phyloP scores from a whole-genome alignment of 2,113 vertebrate species.

The Eurystomus gularis region DNA sequence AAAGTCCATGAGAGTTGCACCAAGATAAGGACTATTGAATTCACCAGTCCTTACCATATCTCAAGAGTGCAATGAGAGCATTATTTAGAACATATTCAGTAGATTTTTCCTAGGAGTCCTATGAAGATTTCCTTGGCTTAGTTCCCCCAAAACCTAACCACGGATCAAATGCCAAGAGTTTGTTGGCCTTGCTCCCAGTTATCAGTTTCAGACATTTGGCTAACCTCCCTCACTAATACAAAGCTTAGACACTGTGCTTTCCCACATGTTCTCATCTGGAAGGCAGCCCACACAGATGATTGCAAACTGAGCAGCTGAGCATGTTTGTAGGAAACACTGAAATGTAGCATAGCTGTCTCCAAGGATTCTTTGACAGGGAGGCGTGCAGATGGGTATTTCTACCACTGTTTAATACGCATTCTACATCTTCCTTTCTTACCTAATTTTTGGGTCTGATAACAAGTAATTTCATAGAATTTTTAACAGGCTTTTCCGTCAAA shows the following conservation, averaged over 20 bases:
- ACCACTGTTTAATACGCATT: not conserved
- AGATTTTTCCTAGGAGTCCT: not conserved
- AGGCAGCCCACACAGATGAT: not conserved
- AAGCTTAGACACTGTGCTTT: not conserved
- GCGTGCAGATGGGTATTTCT: not conserved
- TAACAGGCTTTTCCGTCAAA: not conserved
- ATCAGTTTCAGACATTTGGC: slow-evolving; percentile 39
- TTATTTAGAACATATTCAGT: not conserved
- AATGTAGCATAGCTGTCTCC: not conserved
- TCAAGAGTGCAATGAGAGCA: not conserved
- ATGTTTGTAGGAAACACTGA: not conserved
- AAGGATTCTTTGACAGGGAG: not conserved
- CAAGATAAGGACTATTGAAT: not conserved
- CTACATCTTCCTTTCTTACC: not conserved
- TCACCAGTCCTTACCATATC: not conserved
- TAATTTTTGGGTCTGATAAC: not conserved
- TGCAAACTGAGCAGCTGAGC: not conserved
- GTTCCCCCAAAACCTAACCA: not conserved
- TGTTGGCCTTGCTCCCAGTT: slow-evolving; percentile 18
- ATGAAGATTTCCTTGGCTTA: not conserved
- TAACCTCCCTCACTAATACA: not conserved
- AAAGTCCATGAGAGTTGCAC: not conserved
- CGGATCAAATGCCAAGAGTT: not conserved
- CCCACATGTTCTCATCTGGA: slow-evolving; percentile 24
- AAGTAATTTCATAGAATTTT: not conserved